Conservation (phyloP, 2,113 vertebrate genomes). For the Microcebus tavaratra region DNA sequence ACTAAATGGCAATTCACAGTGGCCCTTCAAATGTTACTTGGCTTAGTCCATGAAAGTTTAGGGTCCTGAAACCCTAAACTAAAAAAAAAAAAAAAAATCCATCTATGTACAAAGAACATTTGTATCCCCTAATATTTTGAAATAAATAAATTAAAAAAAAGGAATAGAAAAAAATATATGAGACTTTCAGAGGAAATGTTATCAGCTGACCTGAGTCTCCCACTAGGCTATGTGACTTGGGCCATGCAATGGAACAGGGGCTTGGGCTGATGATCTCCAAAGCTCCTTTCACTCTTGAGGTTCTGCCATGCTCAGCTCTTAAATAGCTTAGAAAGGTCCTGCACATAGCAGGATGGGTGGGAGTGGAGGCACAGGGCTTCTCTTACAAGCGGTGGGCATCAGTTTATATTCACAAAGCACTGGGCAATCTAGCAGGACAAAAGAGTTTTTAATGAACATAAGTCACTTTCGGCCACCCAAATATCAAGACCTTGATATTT, state of each 20-base stretch:
- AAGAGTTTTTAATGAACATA: background rate
- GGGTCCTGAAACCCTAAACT: background rate
- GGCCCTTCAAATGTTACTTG: background rate
- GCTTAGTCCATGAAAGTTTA: background rate
- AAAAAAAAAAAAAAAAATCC: background rate
- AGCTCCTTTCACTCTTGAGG: background rate
- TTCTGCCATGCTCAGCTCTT: background rate
- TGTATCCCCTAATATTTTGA: too few species aligned
- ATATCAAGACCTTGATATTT: background rate
- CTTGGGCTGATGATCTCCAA: background rate
- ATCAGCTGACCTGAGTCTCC: background rate
- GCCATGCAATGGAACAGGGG: background rate
- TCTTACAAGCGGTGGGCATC: background rate
- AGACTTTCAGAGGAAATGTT: background rate
- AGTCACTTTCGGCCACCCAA: background rate
- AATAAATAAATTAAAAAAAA: too few species aligned
- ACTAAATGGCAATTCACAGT: background rate
- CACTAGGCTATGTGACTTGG: conserved; percentile 24
- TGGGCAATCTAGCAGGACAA: background rate
- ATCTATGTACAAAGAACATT: too few species aligned
- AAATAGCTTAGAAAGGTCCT: background rate
- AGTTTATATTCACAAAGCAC: background rate
- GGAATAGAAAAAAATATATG: background rate
- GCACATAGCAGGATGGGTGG: background rate
- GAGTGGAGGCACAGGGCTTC: background rate